These are phyloP conservation scores for Eretmochelys imbricata DNA, from an alignment of 2,113 vertebrate species.

Conservation along the genomic window DNA sequence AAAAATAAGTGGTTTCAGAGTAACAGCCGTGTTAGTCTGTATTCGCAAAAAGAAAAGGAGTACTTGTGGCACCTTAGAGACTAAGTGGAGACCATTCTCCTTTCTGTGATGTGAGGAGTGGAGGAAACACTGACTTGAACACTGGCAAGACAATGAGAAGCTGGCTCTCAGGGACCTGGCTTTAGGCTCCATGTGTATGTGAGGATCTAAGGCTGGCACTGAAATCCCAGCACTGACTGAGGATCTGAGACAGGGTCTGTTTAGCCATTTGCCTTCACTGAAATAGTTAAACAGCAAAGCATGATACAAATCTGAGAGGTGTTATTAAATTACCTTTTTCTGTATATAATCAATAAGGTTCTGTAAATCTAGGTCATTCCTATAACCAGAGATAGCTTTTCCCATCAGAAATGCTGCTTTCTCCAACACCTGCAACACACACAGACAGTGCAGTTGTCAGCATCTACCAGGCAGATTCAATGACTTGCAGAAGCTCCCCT, in stretches of 20 bases:
- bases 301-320: too few species aligned
- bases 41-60: too few species aligned
- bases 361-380: slow-evolving; percentile 85
- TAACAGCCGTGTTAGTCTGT: too few species aligned
- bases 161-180: background rate
- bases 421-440: slow-evolving; percentile 66
- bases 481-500: background rate
- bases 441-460: background rate
- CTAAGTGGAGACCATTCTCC: background rate
- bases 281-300: background rate
- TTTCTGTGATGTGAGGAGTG: background rate
- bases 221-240: background rate
- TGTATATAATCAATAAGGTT: slow-evolving; percentile 87
- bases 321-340: slow-evolving; percentile 80
- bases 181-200: background rate
- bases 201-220: background rate
- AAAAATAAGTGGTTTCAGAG: too few species aligned
- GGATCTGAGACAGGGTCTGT: background rate
- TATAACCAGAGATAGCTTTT: slow-evolving; percentile 76
- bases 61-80: too few species aligned
- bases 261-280: background rate
- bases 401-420: slow-evolving; percentile 77
- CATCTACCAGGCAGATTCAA: background rate
- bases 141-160: background rate
- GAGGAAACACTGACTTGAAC: background rate